Conservation (phyloP, 1,140 invertebrate species). For the Teleogryllus occipitalis region DNA sequence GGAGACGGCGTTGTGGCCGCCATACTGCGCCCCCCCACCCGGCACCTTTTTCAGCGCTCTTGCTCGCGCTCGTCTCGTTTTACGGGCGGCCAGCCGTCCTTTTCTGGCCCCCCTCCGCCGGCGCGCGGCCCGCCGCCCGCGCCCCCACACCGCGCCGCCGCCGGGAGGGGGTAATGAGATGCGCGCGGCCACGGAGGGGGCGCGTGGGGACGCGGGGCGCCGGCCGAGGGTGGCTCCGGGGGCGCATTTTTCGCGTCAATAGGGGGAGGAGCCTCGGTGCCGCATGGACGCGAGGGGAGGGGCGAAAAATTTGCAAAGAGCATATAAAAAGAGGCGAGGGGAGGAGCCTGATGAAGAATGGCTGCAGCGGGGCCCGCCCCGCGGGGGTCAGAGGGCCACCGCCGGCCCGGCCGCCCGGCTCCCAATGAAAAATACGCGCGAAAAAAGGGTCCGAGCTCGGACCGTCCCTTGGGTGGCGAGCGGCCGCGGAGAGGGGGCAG, state of each 20-base stretch:
- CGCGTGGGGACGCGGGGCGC: not conserved
- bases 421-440: constrained; percentile 14
- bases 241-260: not conserved
- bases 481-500: not conserved
- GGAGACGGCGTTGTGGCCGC: not conserved
- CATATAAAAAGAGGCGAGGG: constrained; percentile 16
- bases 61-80: not conserved
- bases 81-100: not conserved
- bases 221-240: not conserved
- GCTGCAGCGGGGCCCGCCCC: not conserved
- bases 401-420: not conserved
- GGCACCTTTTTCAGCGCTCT: not conserved
- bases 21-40: constrained; percentile 10
- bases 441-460: constrained; percentile 11
- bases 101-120: not conserved
- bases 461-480: constrained; percentile 17
- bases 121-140: not conserved
- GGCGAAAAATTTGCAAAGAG: constrained; percentile 14
- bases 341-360: constrained; percentile 12
- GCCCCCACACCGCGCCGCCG: not conserved
- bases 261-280: constrained; percentile 11
- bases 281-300: not conserved
- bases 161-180: constrained; percentile 16
- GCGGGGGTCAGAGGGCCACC: not conserved
- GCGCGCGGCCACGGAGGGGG: not conserved